Base-by-base conservation (phyloP, 2,888 invertebrate genomes). In the Rambutsinella grinnellia region DNA sequence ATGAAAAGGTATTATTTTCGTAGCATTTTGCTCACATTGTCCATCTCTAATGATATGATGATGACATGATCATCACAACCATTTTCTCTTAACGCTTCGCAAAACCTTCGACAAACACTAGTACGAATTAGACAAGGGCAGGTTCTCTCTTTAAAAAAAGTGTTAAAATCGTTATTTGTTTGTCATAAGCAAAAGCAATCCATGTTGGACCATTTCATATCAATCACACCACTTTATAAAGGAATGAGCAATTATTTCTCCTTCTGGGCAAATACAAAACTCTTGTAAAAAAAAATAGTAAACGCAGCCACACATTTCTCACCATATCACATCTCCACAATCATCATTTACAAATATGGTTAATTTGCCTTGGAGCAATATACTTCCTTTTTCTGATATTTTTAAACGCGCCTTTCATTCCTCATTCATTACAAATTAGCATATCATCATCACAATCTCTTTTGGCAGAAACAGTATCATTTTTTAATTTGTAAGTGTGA, bases 301-400 rank as follows among this genome's bases (percentile, higher is more conserved):
- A 36, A 8, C 13, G 13, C 36, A 36, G 6, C 36, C 5, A 8
- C 36, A 36, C 36, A 5, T 36, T 36, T 36, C n/a, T n/a, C n/a
- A n/a, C n/a, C n/a, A n/a, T n/a, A n/a, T n/a, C n/a, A n/a, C n/a
- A n/a, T 36, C 36, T 36, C 13, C 36, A 8, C 36, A 36, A 36
- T 8, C 5, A 51, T 51, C 21, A 51, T 51, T 10, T 3, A 51
- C 75, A 75, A 75, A 75, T 75, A 75, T 75, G 75, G 75, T 49
- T 63, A 75, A 68, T 75, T 75, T 75, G 62, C 68, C 75, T 67
- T 56, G 49, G 46, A 75, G 75, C 57, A 26, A 67, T 5, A 10
- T 13, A 49, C 3, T 5, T 17, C 49, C 6, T 49, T 49, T 49
- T 49, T n/a, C n/a, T n/a, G n/a, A n/a, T n/a, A n/a, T n/a, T n/a